Base-by-base conservation (phyloP, 1,140 invertebrate genomes). In the Ooceraea biroi region DNA sequence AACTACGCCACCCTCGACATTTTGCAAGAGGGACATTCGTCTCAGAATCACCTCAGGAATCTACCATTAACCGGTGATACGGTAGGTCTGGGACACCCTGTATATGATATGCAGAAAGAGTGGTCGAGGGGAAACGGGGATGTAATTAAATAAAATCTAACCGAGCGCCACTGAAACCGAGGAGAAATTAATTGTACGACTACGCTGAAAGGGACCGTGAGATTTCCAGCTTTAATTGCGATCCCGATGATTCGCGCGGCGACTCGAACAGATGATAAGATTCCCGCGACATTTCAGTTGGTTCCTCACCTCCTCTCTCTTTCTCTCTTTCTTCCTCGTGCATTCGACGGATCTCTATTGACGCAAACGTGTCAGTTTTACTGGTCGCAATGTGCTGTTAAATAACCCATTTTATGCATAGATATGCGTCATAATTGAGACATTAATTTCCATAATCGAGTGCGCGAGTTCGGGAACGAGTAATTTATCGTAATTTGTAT, bases 141-240 rank as follows among this genome's bases (percentile, higher is more conserved):
- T 78, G 80, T 88, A 89, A 89, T 89, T 82, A 88, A 89, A 88
- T 85, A 87, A 89, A 89, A 89, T 85, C 80, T 77, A 84, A 88
- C 72, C 66, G 73, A 83, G 48, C 82, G 36, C 58, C 46, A 82
- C 74, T 71, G 76, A 82, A 71, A 80, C 55, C 14, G 68, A 55
- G 58, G 78, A 83, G 88, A 85, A 85, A 89, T 89, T 89, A 89
- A 89, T 88, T 83, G 85, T 82, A 88, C 78, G 65, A 60, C 61
- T 50, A 55, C 57, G 14, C 57, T 48, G 85, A 80, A 85, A 86
- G 55, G 36, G 2, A 11, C 55, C 52, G 30, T 44, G 83, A 88
- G 85, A 85, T 87, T 89, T 85, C 83, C 87, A 85, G 58, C 83
- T 88, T 89, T 88, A 88, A 89, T 89, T 87, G 80, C 85, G 48